These are phyloP conservation scores for Drosophila prolongata DNA, from an alignment of 2,888 invertebrate genomes.

Conservation along the genomic window DNA sequence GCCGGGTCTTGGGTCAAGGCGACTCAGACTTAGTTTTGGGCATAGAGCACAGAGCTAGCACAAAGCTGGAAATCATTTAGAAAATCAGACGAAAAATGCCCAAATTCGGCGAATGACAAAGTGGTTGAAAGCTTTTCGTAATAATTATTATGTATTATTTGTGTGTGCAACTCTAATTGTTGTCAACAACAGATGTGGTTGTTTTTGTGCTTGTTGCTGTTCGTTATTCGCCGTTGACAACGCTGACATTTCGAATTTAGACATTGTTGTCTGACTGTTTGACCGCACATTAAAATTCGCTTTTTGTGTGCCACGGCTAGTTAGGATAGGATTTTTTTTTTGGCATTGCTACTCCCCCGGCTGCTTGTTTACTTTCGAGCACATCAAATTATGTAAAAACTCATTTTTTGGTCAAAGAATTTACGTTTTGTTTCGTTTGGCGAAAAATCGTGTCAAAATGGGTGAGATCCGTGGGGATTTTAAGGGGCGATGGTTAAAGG, in stretches of 20 bases:
- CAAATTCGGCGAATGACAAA: conserved; percentile 19
- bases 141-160: conserved; percentile 72
- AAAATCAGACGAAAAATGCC: conserved; percentile 30
- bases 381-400: conserved; percentile 61
- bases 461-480: not conserved
- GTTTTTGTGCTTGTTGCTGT: conserved; percentile 34
- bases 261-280: conserved; percentile 75
- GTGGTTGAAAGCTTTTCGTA: conserved; percentile 67
- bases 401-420: conserved; percentile 48
- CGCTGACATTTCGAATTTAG: conserved; percentile 76
- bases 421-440: conserved; percentile 60
- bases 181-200: conserved; percentile 46
- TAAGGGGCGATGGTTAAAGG: not conserved
- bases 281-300: conserved; percentile 74
- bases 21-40: conserved; percentile 3
- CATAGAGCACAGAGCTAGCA: conserved; percentile 1
- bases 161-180: conserved; percentile 60
- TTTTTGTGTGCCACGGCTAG: conserved; percentile 68
- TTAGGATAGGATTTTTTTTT: conserved; percentile 20
- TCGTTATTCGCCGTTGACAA: conserved; percentile 67
- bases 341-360: not conserved
- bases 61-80: conserved; percentile 45
- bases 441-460: conserved; percentile 61
- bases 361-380: not conserved
- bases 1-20: conserved; percentile 25